Percentiles rank a stretch among this genome's conserved stretches.
phyloP scores from a whole-genome alignment of 1,140 invertebrate genomes.

The Samia ricini region DNA sequence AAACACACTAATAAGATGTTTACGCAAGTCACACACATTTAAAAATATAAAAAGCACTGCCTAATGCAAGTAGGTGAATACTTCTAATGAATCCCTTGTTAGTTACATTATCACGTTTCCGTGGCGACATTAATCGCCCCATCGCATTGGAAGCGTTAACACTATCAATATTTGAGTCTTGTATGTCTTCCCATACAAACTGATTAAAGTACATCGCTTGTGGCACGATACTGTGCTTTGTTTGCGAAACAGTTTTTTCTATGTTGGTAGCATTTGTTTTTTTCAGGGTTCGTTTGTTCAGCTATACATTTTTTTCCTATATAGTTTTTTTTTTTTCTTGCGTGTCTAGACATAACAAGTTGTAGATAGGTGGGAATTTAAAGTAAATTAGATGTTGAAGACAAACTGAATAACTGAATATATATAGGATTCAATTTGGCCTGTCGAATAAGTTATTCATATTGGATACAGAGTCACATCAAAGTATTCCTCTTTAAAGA shows the following conservation, averaged over 20 bases:
- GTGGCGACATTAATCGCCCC: slow-evolving; percentile 26
- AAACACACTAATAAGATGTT: too few relatives aligned
- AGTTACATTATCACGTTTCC: slow-evolving; percentile 18
- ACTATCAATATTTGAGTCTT: neutral
- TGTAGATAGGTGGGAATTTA: too few relatives aligned
- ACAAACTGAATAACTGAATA: too few relatives aligned
- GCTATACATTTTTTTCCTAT: too few relatives aligned
- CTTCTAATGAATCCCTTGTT: neutral
- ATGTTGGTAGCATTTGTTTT: neutral
- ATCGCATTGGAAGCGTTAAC: neutral
- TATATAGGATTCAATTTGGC: too few relatives aligned
- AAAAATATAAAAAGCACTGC: neutral
- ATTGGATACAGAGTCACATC: too few relatives aligned
- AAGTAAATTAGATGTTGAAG: too few relatives aligned
- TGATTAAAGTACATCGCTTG: neutral
- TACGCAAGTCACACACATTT: too few relatives aligned
- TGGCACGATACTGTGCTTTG: neutral
- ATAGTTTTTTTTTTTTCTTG: too few relatives aligned
- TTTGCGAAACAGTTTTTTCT: neutral
- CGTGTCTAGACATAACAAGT: too few relatives aligned
- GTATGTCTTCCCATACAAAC: neutral
- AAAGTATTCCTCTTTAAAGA: too few relatives aligned
- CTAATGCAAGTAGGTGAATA: neutral
- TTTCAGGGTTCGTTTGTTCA: neutral
- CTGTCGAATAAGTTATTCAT: too few relatives aligned